Base-by-base conservation (phyloP, 2,888 invertebrate genomes). In the Lottia scabra region DNA sequence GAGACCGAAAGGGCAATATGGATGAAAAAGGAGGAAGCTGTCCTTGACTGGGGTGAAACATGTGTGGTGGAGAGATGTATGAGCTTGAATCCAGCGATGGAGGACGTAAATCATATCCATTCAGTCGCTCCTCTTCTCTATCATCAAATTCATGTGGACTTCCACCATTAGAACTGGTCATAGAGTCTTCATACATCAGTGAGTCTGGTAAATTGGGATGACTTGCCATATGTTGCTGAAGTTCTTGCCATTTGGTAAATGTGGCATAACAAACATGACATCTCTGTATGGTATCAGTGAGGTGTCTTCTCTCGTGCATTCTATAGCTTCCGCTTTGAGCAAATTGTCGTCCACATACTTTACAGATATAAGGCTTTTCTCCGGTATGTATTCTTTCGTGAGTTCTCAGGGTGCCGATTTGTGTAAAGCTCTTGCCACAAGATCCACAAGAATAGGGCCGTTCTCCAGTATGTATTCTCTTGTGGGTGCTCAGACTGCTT, bases 331-430 rank as follows among this genome's bases (percentile, higher is more conserved):
- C 87, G 67, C 83, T 83, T 77, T 86, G 87, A 12, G 85, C 84
- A 72, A 87, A 87, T 8, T 85, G 85, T 45, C 78, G 70, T 10
- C 82, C 82, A 68, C 80, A 81, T 26, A 75, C 76, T 68, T 80
- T 83, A 70, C 86, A 86, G 67, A 81, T 80, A 73, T 85, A 86
- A 1, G 86, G 86, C 68, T 84, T 84, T 75, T 86, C 85, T 46
- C 81, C 86, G 8, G 85, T 84, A 75, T 87, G 86, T 12, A 85
- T 82, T 26, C 86, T 70, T 75, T 87, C 85, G 71, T 87, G 86
- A 8, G 86, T 84, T 26, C 85, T 78, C 43, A 87, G 80, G 2
- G 85, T 85, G 23, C 85, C 85, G 30, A 86, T 83, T 80, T 86
- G 86, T 19, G 86, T 86, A 65, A 86, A 86, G 15, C 84, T 80